These are phyloP conservation scores for Sycophila sp. DNA, from an alignment of 1,140 invertebrate species.

Conservation along the genomic window DNA sequence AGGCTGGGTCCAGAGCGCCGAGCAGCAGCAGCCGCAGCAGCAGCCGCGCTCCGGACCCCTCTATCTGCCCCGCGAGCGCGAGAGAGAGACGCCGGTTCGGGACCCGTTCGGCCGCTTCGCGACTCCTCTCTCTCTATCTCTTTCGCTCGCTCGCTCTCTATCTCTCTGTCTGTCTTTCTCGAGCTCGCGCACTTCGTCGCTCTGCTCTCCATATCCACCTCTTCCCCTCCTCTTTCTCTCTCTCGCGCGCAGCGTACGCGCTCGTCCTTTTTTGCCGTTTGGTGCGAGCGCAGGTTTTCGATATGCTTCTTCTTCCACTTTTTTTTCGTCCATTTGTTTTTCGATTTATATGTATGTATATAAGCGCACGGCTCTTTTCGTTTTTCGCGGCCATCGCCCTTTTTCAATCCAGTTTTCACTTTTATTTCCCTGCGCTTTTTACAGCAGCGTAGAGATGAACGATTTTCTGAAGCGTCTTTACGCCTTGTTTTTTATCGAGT, in stretches of 20 bases:
- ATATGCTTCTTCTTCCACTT: neutral
- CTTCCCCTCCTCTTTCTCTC: slow-evolving; percentile 41
- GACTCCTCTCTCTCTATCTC: slow-evolving; percentile 49
- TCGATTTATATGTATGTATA: neutral
- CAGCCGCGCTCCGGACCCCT: slow-evolving; percentile 25
- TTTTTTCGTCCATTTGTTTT: neutral
- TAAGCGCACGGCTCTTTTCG: too few relatives aligned
- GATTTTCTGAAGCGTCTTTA: too few relatives aligned
- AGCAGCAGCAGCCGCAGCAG: slow-evolving; percentile 36
- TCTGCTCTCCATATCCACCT: slow-evolving; percentile 23
- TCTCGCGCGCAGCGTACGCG: slow-evolving; percentile 34
- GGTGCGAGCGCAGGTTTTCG: slow-evolving; percentile 20
- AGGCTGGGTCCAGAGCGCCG: slow-evolving; percentile 31
- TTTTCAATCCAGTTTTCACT: too few relatives aligned
- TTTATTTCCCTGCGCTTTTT: too few relatives aligned
- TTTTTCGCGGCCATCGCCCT: too few relatives aligned
- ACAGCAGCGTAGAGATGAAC: too few relatives aligned
- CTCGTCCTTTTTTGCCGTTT: slow-evolving; percentile 30
- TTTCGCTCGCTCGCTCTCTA: slow-evolving; percentile 42
- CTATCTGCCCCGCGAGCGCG: slow-evolving; percentile 1
- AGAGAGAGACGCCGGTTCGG: slow-evolving; percentile 44
- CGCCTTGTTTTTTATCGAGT: too few relatives aligned
- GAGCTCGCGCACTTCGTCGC: slow-evolving; percentile 3
- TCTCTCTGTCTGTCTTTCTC: slow-evolving; percentile 21
- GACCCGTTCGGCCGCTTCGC: slow-evolving; percentile 55